Evolutionary conservation across 2,888 invertebrate genomes (phyloP).

Genomic region (Drosophila falleni): DNA sequence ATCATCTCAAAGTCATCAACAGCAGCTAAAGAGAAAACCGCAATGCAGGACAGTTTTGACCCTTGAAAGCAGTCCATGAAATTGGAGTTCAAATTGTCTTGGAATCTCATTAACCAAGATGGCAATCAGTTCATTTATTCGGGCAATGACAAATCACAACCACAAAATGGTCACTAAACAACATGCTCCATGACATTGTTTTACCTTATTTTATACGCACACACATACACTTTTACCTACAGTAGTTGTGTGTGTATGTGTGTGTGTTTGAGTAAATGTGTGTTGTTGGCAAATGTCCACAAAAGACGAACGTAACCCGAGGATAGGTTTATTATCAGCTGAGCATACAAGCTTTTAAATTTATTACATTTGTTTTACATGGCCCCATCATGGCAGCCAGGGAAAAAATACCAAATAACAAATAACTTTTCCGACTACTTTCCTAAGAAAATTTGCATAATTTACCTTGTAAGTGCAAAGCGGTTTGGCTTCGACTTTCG

Average conservation of each 20-base stretch:
- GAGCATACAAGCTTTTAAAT: conserved; percentile 71
- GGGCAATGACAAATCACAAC: conserved; percentile 49
- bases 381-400: conserved; percentile 20
- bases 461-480: conserved; percentile 67
- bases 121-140: conserved; percentile 47
- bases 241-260: not conserved
- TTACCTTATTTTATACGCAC: not conserved
- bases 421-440: conserved; percentile 68
- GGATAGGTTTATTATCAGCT: conserved; percentile 60
- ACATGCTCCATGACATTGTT: conserved; percentile 15
- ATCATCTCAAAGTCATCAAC: conserved; percentile 12
- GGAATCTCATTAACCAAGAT: conserved; percentile 49
- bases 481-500: conserved; percentile 48
- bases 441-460: conserved; percentile 70
- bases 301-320: conserved; percentile 17
- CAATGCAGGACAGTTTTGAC: not conserved
- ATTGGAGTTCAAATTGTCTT: conserved; percentile 35
- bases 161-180: conserved; percentile 30
- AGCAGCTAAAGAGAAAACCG: conserved; percentile 3
- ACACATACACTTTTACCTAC: conserved; percentile 18
- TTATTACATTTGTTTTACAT: conserved; percentile 74
- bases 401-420: conserved; percentile 18
- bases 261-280: not conserved
- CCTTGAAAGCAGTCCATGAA: conserved; percentile 38
- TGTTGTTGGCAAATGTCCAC: conserved; percentile 15